Conservation (phyloP, 2,113 vertebrate genomes). For the Spheniscus mendiculus region DNA sequence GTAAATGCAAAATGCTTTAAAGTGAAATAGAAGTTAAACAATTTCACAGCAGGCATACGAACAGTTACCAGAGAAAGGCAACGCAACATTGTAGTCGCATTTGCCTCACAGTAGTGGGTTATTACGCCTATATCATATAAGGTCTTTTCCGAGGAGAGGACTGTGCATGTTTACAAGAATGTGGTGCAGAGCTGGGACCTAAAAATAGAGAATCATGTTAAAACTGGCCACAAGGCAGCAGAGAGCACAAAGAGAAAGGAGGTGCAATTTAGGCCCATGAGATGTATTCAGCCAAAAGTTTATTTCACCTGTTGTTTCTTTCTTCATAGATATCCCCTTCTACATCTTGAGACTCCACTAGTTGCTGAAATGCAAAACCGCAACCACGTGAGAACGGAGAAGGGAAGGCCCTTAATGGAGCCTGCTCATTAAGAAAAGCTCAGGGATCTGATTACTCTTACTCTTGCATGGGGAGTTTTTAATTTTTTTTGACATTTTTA, state of each 20-base stretch:
- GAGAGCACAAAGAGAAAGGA: background rate
- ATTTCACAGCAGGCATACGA: background rate
- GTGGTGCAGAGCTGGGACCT: background rate
- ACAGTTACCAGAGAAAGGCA: background rate
- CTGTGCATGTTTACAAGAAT: background rate
- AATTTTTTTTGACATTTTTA: background rate
- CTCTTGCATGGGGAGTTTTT: background rate
- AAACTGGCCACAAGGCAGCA: background rate
- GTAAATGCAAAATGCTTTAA: background rate
- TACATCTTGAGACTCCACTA: background rate
- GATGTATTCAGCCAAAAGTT: conserved; percentile 20
- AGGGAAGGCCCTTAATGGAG: background rate
- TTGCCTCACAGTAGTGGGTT: background rate
- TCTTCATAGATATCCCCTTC: background rate
- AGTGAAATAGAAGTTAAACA: background rate
- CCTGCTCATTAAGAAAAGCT: background rate
- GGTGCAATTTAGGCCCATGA: background rate
- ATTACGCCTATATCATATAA: background rate
- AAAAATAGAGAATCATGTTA: background rate
- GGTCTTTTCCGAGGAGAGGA: background rate
- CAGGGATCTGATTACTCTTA: background rate
- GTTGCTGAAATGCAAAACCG: conserved; percentile 2
- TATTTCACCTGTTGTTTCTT: conserved; percentile 19
- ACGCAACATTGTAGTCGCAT: rapidly evolving
- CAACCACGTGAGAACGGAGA: background rate